Conservation (phyloP, 2,113 vertebrate genomes). For the Pterocles burchelli region DNA sequence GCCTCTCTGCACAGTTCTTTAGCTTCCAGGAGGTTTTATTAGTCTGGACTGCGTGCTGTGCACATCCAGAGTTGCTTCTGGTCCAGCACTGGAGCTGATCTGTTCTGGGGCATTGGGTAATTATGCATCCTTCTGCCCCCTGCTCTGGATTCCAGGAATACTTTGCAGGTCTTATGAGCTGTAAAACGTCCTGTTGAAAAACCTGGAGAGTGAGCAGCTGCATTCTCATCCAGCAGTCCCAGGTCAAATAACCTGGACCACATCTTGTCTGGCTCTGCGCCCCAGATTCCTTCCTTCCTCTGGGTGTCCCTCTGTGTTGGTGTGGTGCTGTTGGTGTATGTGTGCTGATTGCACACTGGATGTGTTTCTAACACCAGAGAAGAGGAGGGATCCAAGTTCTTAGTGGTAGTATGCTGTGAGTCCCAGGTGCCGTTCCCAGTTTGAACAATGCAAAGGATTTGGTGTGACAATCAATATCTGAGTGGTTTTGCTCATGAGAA, state of each 20-base stretch:
- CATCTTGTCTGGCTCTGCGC: neutral
- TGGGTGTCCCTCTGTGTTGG: fast-evolving
- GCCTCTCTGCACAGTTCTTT: constrained; percentile 13
- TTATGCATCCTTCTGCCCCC: neutral
- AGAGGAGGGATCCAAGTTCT: neutral
- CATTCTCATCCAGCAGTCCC: neutral
- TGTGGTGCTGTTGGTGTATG: neutral
- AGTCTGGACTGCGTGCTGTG: constrained; percentile 33
- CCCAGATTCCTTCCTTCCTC: neutral
- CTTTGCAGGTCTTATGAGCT: constrained; percentile 8
- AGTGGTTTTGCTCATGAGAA: neutral
- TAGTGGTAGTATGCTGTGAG: neutral
- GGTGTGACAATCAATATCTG: neutral
- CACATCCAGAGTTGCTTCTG: neutral
- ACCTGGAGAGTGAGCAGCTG: neutral
- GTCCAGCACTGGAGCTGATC: constrained; percentile 14
- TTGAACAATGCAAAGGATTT: neutral
- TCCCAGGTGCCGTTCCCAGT: neutral
- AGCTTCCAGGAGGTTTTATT: constrained; percentile 41
- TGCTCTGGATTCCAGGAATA: neutral
- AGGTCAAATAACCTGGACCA: neutral
- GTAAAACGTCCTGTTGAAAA: neutral
- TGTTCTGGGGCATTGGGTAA: neutral
- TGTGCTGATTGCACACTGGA: neutral
- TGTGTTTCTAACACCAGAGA: neutral